Conservation (phyloP, 2,113 vertebrate species). For the Nyctibius bracteatus region DNA sequence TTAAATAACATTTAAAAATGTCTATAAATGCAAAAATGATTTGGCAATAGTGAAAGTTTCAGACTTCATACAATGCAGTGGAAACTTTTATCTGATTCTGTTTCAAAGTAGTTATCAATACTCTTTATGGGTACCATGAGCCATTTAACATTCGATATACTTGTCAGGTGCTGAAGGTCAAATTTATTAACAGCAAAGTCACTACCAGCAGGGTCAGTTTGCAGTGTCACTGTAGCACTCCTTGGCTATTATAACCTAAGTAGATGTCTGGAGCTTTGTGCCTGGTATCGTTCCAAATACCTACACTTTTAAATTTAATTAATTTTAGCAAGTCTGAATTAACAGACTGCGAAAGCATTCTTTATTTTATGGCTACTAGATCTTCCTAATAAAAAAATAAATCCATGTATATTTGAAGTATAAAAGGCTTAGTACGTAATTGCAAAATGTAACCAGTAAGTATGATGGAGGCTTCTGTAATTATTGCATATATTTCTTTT, state of each 20-base stretch:
- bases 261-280: neutral
- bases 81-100: neutral
- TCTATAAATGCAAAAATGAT: neutral
- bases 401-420: neutral
- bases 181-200: neutral
- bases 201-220: neutral
- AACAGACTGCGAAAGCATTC: neutral
- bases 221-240: neutral
- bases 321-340: neutral
- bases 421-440: neutral
- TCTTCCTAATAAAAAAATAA: neutral
- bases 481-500: neutral
- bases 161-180: neutral
- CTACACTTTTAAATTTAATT: neutral
- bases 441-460: neutral
- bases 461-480: neutral
- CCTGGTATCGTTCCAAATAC: neutral
- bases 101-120: neutral
- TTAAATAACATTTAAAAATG: neutral
- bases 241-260: neutral
- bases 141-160: neutral
- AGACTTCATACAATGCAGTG: neutral
- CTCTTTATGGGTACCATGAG: neutral
- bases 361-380: neutral
- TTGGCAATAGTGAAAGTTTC: neutral